Conservation (phyloP, 2,797 vertebrate genomes). For the Anguilla anguilla region DNA sequence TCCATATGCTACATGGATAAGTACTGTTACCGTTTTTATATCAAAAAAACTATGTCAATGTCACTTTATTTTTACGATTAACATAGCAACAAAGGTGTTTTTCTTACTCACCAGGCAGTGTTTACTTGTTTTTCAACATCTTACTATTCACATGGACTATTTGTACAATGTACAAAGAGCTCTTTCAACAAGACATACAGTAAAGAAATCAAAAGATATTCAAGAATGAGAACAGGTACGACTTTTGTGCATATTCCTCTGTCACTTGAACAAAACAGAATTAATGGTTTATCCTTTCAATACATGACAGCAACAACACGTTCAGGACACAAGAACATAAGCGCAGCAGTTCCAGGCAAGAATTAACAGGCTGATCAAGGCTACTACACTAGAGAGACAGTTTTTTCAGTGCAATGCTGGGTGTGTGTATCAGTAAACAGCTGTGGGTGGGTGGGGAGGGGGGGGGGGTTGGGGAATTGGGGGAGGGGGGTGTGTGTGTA, state of each 20-base stretch:
- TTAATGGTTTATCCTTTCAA: constrained; percentile 42
- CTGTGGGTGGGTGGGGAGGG: not conserved
- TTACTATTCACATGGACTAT: constrained; percentile 82
- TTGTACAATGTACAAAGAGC: constrained; percentile 76
- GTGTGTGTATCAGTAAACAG: constrained; percentile 51
- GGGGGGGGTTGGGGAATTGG: constrained; percentile 6
- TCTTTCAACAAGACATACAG: constrained; percentile 59
- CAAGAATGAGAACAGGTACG: constrained; percentile 35
- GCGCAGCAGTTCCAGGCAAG: constrained; percentile 41
- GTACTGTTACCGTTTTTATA: constrained; percentile 59
- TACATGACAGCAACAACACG: constrained; percentile 47
- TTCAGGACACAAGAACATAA: constrained; percentile 48
- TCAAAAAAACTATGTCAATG: constrained; percentile 66
- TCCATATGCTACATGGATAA: constrained; percentile 67
- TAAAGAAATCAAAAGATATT: constrained; percentile 40
- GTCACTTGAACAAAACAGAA: constrained; percentile 47
- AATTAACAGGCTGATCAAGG: constrained; percentile 44
- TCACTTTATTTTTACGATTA: constrained; percentile 68
- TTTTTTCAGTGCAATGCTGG: constrained; percentile 48
- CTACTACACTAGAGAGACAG: constrained; percentile 52
- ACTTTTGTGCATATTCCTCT: constrained; percentile 27
- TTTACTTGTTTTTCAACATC: constrained; percentile 86
- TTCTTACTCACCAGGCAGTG: constrained; percentile 84
- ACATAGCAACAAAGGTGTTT: constrained; percentile 80
- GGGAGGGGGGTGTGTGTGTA: constrained; percentile 1